Percentiles rank a stretch among this genome's conserved stretches.
phyloP scores from a whole-genome alignment of 2,888 invertebrate species.

The Watsonalla cultraria region DNA sequence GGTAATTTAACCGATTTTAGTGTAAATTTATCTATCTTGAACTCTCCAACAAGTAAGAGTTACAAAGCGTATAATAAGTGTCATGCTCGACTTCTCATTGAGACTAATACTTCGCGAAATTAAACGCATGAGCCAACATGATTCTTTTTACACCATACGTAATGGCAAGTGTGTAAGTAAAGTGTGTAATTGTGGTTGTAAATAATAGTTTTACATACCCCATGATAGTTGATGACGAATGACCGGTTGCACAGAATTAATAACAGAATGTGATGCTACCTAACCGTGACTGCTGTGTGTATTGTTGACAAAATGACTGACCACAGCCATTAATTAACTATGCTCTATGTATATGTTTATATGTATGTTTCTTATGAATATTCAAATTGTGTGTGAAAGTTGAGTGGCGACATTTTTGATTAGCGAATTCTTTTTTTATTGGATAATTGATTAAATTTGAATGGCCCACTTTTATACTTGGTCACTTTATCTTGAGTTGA shows the following conservation, averaged over 20 bases:
- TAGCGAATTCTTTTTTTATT: background rate
- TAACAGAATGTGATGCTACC: conserved; percentile 27
- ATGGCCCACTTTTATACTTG: no score
- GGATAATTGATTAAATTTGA: no score
- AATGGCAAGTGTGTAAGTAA: conserved; percentile 43
- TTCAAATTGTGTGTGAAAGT: background rate
- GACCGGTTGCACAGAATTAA: conserved; percentile 37
- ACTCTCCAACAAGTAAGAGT: conserved; percentile 34
- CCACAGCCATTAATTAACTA: background rate
- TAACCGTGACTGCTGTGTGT: conserved; percentile 14
- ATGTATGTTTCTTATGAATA: background rate
- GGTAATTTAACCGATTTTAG: conserved; percentile 25
- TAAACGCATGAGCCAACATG: conserved; percentile 43
- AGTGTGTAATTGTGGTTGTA: conserved; percentile 46
- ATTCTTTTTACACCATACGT: conserved; percentile 47
- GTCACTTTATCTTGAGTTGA: no score
- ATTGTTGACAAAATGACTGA: conserved; percentile 2
- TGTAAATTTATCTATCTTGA: conserved; percentile 25
- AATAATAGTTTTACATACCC: conserved; percentile 40
- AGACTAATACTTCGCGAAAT: conserved; percentile 33
- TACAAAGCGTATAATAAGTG: conserved; percentile 29
- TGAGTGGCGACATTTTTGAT: background rate
- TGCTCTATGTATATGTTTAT: background rate
- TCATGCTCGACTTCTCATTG: conserved; percentile 47
- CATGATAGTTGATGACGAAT: conserved; percentile 54